phyloP scores from a whole-genome alignment of 2,797 vertebrate genomes.

The Sardinella longiceps region DNA sequence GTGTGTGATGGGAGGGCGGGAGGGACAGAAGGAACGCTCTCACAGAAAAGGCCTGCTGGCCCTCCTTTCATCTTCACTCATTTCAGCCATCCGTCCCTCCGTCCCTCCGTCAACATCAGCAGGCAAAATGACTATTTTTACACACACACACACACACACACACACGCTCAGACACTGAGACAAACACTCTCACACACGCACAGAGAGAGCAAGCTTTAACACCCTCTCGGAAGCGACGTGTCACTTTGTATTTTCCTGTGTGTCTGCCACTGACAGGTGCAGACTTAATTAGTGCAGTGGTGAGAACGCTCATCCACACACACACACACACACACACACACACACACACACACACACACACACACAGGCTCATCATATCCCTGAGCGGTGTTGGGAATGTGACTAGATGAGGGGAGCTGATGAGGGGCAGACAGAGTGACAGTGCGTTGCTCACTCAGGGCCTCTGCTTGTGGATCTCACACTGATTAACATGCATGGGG shows the following conservation, averaged over 20 bases:
- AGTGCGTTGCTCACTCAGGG: neutral
- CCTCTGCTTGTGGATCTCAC: no score
- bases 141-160: conserved; percentile 31
- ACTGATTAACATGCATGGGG: no score
- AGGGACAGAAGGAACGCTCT: neutral
- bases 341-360: conserved; percentile 21
- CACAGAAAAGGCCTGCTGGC: conserved; percentile 1
- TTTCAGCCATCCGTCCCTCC: no score
- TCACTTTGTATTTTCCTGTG: neutral
- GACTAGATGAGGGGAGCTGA: neutral
- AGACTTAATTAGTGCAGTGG: neutral
- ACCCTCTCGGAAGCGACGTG: neutral
- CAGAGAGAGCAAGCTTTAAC: neutral
- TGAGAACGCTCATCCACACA: neutral
- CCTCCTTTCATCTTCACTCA: conserved; percentile 39
- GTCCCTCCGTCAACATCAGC: neutral
- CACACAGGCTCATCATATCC: neutral
- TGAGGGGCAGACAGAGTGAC: neutral
- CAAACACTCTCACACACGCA: conserved; percentile 38
- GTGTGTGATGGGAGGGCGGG: no score
- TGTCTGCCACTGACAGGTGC: neutral
- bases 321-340: neutral
- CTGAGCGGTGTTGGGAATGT: neutral
- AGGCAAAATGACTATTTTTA: conserved; percentile 40
- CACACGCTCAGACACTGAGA: conserved; percentile 41